Evolutionary conservation across 2,797 vertebrate genomes (phyloP), one percentile per base, ranked within the genome.

Genomic region (Acanthurus leucopareius): DNA sequence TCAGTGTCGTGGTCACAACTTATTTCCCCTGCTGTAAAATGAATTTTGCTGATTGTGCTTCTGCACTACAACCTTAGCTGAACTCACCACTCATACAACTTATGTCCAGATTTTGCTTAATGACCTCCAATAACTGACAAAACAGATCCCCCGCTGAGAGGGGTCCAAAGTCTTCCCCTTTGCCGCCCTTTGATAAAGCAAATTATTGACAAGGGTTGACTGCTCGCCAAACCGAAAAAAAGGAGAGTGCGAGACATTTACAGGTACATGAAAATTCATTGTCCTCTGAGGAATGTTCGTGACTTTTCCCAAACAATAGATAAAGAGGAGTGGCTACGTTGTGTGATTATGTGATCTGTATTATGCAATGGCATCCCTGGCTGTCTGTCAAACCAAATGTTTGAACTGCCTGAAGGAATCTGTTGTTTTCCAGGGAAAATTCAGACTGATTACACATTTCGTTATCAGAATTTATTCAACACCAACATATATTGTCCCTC

Each of bases 141-240:
- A 82, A 80, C 68, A 86, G 32, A 74, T n/a, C 89, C 88, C 90
- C 88, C 54, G 16, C 91, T 66, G 84, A 92, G 92, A 83, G 22
- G 17, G 48, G 92, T 90, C 74, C 91, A 94, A 94, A 93, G 93
- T 94, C 89, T 89, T 44, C 11, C 65, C 78, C 5, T 11, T 68
- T 57, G 52, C 63, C 9, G 45, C 45, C 32, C 1, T 89, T 91
- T 87, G 83, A 89, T 91, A 72, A 62, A 65, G 92, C 87, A 89
- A 94, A 94, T 95, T 84, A 93, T 94, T 94, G 92, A 92, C 93
- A 53, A 73, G 82, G 51, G 32, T 47, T 62, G 70, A 69, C 73
- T 73, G 52, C 60, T 75, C 42, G 65, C 47, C 48, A 25, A 82
- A 78, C 49, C 8, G 8, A 67, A 42, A 62, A 62, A 62, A 73